Conservation (phyloP, 2,888 invertebrate genomes). For the Homarus gammarus region DNA sequence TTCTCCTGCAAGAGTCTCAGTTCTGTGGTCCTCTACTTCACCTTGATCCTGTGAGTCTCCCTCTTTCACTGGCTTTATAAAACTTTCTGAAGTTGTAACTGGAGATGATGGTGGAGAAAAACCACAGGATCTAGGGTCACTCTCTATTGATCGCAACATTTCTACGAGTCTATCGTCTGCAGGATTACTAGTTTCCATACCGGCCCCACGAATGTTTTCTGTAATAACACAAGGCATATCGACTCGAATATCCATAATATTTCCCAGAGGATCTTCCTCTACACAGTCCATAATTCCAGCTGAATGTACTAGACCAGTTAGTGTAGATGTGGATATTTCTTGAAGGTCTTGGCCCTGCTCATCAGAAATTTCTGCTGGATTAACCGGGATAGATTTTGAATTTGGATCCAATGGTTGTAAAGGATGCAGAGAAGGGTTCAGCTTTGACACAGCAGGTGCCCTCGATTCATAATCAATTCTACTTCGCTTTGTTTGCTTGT, state of each 20-base stretch:
- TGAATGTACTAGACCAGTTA: constrained; percentile 64
- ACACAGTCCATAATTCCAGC: constrained; percentile 68
- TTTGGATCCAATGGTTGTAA: constrained; percentile 20
- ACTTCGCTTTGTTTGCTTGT: constrained; percentile 48
- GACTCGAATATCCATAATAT: constrained; percentile 70
- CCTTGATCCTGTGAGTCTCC: constrained; percentile 22
- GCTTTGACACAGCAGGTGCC: constrained; percentile 32
- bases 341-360: constrained; percentile 63
- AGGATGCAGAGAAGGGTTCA: constrained; percentile 22
- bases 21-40: constrained; percentile 26
- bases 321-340: constrained; percentile 61
- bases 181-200: constrained; percentile 53
- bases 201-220: constrained; percentile 57
- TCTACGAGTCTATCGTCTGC: constrained; percentile 69
- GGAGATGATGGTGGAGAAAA: constrained; percentile 67
- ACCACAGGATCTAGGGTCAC: constrained; percentile 62
- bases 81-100: constrained; percentile 28
- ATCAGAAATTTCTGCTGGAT: constrained; percentile 42
- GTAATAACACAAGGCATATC: constrained; percentile 72
- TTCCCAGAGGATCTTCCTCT: constrained; percentile 64
- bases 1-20: background rate
- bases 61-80: constrained; percentile 39
- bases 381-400: constrained; percentile 31
- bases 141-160: constrained; percentile 73
- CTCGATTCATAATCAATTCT: constrained; percentile 28